These are phyloP conservation scores for Aldrovandia affinis DNA, from an alignment of 2,797 vertebrate genomes.

Conservation along the genomic window DNA sequence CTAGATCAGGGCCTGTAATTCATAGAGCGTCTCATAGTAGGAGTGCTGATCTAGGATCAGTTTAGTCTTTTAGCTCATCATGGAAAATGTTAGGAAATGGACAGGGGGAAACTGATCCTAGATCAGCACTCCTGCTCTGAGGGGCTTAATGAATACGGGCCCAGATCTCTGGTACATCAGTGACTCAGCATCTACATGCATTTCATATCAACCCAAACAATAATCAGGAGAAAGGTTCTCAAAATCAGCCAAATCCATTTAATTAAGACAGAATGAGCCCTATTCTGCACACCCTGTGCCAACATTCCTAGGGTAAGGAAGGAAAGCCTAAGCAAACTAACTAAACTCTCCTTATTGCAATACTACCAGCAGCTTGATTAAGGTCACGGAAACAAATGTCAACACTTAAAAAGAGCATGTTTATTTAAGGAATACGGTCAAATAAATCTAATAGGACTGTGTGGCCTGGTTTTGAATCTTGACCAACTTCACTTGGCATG, in stretches of 20 bases:
- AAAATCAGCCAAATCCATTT: neutral
- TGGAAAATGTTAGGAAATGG: neutral
- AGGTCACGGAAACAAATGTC: neutral
- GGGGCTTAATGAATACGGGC: neutral
- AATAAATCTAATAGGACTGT: neutral
- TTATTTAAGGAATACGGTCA: neutral
- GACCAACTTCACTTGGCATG: neutral
- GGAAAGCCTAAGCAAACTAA: neutral
- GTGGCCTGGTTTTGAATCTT: neutral
- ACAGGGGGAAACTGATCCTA: neutral
- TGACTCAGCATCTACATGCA: neutral
- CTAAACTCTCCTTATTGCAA: constrained; percentile 12
- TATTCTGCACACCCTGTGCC: neutral
- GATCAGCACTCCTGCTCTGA: neutral
- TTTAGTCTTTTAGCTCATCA: neutral
- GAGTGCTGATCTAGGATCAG: neutral
- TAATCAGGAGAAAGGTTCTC: neutral
- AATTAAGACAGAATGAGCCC: neutral
- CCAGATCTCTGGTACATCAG: neutral
- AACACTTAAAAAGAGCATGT: neutral
- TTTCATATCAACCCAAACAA: neutral
- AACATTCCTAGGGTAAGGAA: neutral
- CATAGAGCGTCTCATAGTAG: neutral
- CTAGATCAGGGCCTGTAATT: neutral
- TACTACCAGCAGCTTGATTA: neutral